Evolutionary conservation across 2,113 vertebrate genomes (phyloP), one percentile per base, ranked within the genome.

Genomic region (Aythya baeri): DNA sequence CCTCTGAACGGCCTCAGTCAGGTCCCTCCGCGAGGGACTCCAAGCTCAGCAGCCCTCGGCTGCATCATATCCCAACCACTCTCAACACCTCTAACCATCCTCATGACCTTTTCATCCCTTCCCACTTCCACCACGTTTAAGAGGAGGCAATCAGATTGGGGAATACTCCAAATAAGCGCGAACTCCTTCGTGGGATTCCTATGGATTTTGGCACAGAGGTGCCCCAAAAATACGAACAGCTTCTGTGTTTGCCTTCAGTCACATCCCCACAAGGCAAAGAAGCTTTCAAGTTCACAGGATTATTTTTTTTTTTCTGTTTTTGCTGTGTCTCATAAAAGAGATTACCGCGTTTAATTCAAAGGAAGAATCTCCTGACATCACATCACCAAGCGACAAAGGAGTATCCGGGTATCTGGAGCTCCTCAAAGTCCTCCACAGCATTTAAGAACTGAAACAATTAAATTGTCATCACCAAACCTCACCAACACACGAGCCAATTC

Each of bases 81-180:
- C 71, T 83, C 79, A 11, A 43, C 29, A 82, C 78, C 96, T 91
- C 96, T 13, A 8, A 94, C 93, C 95, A 77, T 59, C 94, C 36
- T 75, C 93, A 27, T 9, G 27, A 93, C 92, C 23, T 94, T 52
- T 58, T 17, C 78, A 26, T 66, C 85, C 78, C 9, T 68, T 92
- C 93, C 72, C 89, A 38, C 61, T 7, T 46, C 57, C 32, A 32
- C 79, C 76, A 8, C 2, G 0, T 12, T 21, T 7, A 43, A 70
- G 88, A 93, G 87, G 83, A 71, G 52, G 55, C 83, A 11, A 59
- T 16, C 70, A 57, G 57, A 13, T 4, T 59, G 68, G 85, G 76
- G 66, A 38, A 82, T 1, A 2, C 94, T 85, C 89, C 86, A 76
- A 74, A 4, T 3, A 8, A 66, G 34, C 13, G 1, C 2, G 38